Percentiles rank a stretch among this genome's conserved stretches.
Evolutionary conservation across 2,797 vertebrate species (phyloP).

Genomic region (Scyliorhinus canicula): DNA sequence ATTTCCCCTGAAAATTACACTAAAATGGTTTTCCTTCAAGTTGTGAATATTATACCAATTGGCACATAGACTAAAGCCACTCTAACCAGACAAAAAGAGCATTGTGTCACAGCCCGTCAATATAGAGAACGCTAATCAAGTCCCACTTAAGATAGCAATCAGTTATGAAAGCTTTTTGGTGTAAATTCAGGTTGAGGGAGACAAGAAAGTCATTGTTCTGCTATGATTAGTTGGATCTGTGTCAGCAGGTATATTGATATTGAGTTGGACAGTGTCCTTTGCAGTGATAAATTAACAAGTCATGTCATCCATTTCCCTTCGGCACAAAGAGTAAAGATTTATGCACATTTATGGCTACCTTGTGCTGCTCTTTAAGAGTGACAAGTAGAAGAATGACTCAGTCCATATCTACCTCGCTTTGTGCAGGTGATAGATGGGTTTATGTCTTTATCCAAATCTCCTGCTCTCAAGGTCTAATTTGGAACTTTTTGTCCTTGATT

Average conservation of each 20-base stretch:
- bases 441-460: slow-evolving; percentile 40
- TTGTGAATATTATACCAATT: not conserved
- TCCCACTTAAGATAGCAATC: not conserved
- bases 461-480: slow-evolving; percentile 39
- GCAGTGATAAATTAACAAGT: slow-evolving; percentile 40
- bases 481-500: slow-evolving; percentile 35
- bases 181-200: slow-evolving; percentile 18
- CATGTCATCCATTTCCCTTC: slow-evolving; percentile 28
- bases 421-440: slow-evolving; percentile 42
- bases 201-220: slow-evolving; percentile 6
- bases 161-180: not conserved
- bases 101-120: not conserved
- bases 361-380: slow-evolving; percentile 29
- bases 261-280: not conserved
- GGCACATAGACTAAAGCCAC: not conserved
- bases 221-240: slow-evolving; percentile 43
- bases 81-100: not conserved
- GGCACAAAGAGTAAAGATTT: slow-evolving; percentile 42
- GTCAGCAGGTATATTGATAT: slow-evolving; percentile 37
- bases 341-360: slow-evolving; percentile 39
- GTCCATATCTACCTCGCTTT: slow-evolving; percentile 40
- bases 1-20: not conserved
- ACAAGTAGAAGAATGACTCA: slow-evolving; percentile 42
- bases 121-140: not conserved
- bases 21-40: not conserved